These are phyloP conservation scores for Drosophila eohydei DNA, from an alignment of 2,888 invertebrate genomes.

Conservation along the genomic window DNA sequence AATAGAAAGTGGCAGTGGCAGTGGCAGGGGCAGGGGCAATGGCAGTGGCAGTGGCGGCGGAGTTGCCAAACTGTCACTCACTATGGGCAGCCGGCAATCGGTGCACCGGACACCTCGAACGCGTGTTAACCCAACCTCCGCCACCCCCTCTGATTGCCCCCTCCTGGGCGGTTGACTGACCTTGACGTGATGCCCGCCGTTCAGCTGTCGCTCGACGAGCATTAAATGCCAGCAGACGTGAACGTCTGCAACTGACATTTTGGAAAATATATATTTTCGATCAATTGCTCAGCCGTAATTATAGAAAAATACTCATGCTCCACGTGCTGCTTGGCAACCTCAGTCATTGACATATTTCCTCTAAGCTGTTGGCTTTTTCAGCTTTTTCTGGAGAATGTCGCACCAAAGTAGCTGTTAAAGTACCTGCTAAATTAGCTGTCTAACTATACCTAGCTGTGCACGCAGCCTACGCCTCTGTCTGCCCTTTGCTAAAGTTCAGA, in stretches of 20 bases:
- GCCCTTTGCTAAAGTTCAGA: no score
- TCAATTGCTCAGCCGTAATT: background rate
- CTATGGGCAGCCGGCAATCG: background rate
- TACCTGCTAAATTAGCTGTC: no score
- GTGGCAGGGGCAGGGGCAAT: no score
- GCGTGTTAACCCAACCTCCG: background rate
- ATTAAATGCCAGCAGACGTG: slow-evolving; percentile 69
- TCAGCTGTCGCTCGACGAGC: slow-evolving; percentile 57
- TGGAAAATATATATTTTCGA: background rate
- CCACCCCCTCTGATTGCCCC: background rate
- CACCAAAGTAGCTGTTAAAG: no score
- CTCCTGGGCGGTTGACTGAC: slow-evolving; percentile 44
- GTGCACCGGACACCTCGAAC: slow-evolving; percentile 21
- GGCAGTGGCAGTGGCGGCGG: background rate
- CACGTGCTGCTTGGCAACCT: background rate
- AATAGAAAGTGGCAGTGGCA: slow-evolving; percentile 4
- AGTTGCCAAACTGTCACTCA: slow-evolving; percentile 11
- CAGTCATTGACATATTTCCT: slow-evolving; percentile 4
- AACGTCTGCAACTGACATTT: slow-evolving; percentile 21
- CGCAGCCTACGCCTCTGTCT: no score
- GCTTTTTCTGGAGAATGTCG: no score
- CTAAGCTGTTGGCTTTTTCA: background rate
- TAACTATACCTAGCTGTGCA: no score
- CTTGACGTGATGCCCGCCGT: slow-evolving; percentile 69
- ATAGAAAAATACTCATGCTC: background rate